Evolutionary conservation across 2,888 invertebrate genomes (phyloP).

Genomic region (Spilosoma lubricipeda): DNA sequence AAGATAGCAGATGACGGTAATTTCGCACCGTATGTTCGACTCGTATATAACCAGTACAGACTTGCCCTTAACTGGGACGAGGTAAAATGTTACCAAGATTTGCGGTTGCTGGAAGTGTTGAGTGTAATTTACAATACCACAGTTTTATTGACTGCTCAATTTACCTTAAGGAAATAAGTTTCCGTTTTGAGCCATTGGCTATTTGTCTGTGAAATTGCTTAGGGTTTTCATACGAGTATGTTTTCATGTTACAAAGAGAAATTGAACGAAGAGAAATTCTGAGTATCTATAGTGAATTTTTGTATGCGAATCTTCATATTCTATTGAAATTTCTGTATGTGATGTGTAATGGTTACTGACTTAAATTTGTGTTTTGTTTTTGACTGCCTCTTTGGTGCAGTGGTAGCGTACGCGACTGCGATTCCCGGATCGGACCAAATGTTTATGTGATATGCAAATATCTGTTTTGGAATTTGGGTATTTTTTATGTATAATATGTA

Average conservation of each 20-base stretch:
- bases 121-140: background rate
- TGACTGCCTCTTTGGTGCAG: too few species aligned
- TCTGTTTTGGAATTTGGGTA: too few species aligned
- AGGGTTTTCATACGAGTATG: background rate
- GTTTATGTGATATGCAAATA: too few species aligned
- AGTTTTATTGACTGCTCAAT: constrained; percentile 9
- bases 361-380: too few species aligned
- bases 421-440: too few species aligned
- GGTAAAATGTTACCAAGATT: constrained; percentile 28
- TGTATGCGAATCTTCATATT: background rate
- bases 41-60: constrained; percentile 35
- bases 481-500: too few species aligned
- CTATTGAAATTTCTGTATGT: background rate
- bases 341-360: too few species aligned
- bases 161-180: constrained; percentile 5
- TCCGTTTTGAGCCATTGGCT: background rate
- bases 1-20: constrained; percentile 30
- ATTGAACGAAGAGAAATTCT: background rate
- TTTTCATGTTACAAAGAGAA: background rate
- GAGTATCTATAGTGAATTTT: background rate
- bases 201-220: background rate
- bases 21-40: constrained; percentile 27
- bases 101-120: constrained; percentile 30
- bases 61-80: constrained; percentile 23
- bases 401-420: too few species aligned